Percentiles rank a stretch among this genome's conserved stretches.
Conservation (phyloP, 2,113 vertebrate species). For the Ceuthmochares aereus region DNA sequence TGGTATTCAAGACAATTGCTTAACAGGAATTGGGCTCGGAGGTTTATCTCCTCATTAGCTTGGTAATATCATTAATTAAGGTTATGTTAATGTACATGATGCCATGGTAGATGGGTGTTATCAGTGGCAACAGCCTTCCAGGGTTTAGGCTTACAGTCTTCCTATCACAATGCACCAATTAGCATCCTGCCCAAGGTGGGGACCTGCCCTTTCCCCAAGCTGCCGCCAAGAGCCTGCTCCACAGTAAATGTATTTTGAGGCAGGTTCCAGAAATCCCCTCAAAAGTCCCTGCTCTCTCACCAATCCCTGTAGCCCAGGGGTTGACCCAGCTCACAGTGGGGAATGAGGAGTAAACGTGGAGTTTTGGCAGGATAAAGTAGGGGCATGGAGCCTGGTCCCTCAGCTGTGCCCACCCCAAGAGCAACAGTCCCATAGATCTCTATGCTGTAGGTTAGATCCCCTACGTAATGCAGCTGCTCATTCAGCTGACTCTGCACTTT, state of each 20-base stretch:
- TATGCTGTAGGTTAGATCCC: accelerated
- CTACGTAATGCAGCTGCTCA: accelerated
- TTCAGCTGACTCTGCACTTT: not conserved
- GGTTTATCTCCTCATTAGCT: constrained; percentile 61
- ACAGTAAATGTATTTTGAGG: not conserved
- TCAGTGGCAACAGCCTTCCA: constrained; percentile 38
- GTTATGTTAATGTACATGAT: constrained; percentile 45
- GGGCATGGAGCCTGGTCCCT: too few relatives aligned
- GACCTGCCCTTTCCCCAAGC: not conserved
- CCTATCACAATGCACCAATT: accelerated
- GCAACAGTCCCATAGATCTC: not conserved
- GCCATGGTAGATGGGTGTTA: constrained; percentile 26
- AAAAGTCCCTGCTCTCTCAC: not conserved
- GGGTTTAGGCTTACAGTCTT: not conserved
- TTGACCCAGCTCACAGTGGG: accelerated
- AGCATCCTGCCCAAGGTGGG: not conserved
- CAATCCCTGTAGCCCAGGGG: accelerated
- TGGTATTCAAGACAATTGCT: constrained; percentile 62
- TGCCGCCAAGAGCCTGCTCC: accelerated
- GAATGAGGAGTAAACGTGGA: accelerated
- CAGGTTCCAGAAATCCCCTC: constrained; percentile 4
- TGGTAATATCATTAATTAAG: constrained; percentile 46
- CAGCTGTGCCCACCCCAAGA: not conserved
- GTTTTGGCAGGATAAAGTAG: not conserved
- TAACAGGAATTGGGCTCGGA: constrained; percentile 47